Base-by-base conservation (phyloP, 2,888 invertebrate species). In the Lithophane leautieri region DNA sequence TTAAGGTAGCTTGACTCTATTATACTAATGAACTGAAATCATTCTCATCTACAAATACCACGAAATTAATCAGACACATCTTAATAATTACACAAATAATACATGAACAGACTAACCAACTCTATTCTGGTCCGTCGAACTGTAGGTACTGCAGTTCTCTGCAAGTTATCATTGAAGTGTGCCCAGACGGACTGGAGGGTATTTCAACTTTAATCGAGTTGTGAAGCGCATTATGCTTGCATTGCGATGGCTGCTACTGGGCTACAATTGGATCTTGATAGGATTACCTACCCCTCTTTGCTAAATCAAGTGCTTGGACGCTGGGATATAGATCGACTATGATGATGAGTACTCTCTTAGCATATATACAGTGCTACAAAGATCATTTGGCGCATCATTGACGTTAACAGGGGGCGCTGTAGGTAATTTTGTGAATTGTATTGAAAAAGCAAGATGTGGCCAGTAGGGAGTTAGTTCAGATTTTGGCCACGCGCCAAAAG, bases 171-270 rank as follows among this genome's bases (percentile, higher is more conserved):
- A 86, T 83, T 85, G 83, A 84, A 87, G 69, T 78, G 78, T 86
- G 67, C 63, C 73, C 72, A 80, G 82, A 81, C 81, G 78, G 82
- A 79, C 83, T 79, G 79, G 74, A 87, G 85, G 78, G 87, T 88
- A 90, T 90, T 90, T 90, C 89, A 91, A 93, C 88, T 93, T 91
- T 91, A 93, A 94, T 94, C 89, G 90, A 93, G 90, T 93, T 90
- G 81, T 82, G 83, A 78, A 78, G 81, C 84, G 89, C 90, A 92
- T 94, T 92, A 92, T 89, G 92, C 89, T 91, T 91, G 91, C 91
- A 92, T 90, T 89, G 90, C 88, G 80, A 83, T 86, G 84, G 87
- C 50, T 65, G 73, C 79, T 83, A 78, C 86, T 84, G 71, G 78
- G 79, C 83, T 86, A 87, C 89, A 90, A 91, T 91, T 86, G 89